Evolutionary conservation across 2,888 invertebrate genomes (phyloP).

Genomic region (Gnatocerus cornutus): DNA sequence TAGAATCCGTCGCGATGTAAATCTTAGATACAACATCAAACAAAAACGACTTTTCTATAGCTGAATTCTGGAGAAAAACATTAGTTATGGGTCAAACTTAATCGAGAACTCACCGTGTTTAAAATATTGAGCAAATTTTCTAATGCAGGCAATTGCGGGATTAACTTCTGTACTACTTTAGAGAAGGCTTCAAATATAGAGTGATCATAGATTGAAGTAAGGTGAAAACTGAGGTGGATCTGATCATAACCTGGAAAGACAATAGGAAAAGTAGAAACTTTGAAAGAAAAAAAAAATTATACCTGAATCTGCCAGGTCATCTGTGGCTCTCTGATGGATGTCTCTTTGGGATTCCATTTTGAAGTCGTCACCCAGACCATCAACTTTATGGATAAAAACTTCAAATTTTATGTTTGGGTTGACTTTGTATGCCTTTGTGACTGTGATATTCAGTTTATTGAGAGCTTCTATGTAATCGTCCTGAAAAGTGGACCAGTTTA

Average conservation of each 20-base stretch:
- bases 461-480: conserved; percentile 98
- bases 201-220: conserved; percentile 99
- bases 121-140: conserved; percentile 98
- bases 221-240: conserved; percentile 94
- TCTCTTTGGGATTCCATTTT: conserved; percentile 99
- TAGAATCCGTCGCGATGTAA: conserved; percentile 99
- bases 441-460: conserved; percentile 92
- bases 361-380: conserved; percentile 98
- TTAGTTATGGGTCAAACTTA: not conserved
- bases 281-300: no score
- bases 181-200: conserved; percentile 99
- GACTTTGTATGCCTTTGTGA: conserved; percentile 95
- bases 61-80: conserved; percentile 86
- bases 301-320: conserved; percentile 93
- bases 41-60: conserved; percentile 98
- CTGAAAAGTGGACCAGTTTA: no score
- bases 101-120: conserved; percentile 85
- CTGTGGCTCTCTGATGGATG: conserved; percentile 96
- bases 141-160: conserved; percentile 96
- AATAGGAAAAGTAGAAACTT: no score
- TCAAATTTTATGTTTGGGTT: conserved; percentile 98
- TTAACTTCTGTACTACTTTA: conserved; percentile 99
- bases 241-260: conserved; percentile 78
- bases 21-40: conserved; percentile 99
- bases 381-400: conserved; percentile 99